Percentiles rank a stretch among this genome's conserved stretches.
Conservation (phyloP, 2,888 invertebrate genomes). For the Elmis aenea region DNA sequence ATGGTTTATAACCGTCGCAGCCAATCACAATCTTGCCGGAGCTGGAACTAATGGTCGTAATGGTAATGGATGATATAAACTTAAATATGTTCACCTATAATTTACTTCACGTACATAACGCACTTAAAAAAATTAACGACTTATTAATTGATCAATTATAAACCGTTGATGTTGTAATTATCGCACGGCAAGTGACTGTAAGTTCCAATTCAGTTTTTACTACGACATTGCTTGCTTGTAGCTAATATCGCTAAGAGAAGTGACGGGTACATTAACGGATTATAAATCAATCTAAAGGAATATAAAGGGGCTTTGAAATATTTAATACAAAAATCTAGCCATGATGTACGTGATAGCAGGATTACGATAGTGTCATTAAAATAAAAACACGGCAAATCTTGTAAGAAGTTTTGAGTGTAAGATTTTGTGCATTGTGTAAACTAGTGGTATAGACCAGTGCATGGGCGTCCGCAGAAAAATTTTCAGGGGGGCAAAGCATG, state of each 20-base stretch:
- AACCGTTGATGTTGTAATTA: constrained; percentile 11
- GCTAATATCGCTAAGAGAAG: constrained; percentile 7
- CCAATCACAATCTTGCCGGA: constrained; percentile 16
- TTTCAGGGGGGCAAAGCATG: too few species aligned
- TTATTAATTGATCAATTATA: constrained; percentile 11
- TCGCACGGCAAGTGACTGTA: constrained; percentile 11
- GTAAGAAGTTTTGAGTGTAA: too few species aligned
- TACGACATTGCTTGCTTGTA: too few species aligned
- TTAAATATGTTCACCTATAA: constrained; percentile 22
- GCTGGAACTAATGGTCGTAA: constrained; percentile 18
- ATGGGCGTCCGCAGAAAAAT: too few species aligned
- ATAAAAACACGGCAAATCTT: too few species aligned
- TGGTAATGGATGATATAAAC: constrained; percentile 23
- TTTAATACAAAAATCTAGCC: too few species aligned
- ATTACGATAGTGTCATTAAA: too few species aligned
- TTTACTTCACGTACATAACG: constrained; percentile 19
- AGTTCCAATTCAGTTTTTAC: too few species aligned
- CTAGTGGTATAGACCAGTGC: too few species aligned
- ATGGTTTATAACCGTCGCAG: constrained; percentile 12
- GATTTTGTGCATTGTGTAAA: too few species aligned
- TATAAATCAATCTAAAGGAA: constrained; percentile 15
- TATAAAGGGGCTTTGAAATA: too few species aligned
- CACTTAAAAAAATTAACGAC: constrained; percentile 14
- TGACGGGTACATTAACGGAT: constrained; percentile 18
- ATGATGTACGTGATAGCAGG: too few species aligned